Base-by-base conservation (phyloP, 2,113 vertebrate genomes). In the Marcusenius ussheri region DNA sequence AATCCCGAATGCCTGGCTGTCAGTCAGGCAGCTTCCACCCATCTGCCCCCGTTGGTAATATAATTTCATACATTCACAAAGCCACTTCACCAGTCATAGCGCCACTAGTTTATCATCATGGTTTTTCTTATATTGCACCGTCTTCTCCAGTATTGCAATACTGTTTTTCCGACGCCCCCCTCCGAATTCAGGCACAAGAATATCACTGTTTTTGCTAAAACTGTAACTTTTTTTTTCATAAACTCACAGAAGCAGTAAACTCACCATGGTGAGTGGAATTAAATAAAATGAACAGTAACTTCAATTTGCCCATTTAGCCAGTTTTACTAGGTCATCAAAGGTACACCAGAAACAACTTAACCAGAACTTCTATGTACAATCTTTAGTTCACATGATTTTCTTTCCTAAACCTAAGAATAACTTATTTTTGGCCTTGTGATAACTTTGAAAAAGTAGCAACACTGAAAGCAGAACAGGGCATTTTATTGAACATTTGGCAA, bases 401-500 rank as follows among this genome's bases (percentile, higher is more conserved):
- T 70, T 70, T 70, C 62, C 62, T 3, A 66, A 66, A 66, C 62
- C 62, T 27, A 31, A 70, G 27, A 70, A 27, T 27, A 66, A 27
- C 58, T n/a, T 62, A 66, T n/a, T 62, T 62, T n/a, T n/a, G 24
- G 27, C 24, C 58, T n/a, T n/a, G 24, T 27, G 24, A 66, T 66
- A n/a, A 66, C 7, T 10, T n/a, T n/a, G 9, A 11, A 70, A 31
- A 70, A 70, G 10, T 31, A 27, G 24, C 62, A 70, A 70, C n/a
- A 70, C 62, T 31, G 62, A 70, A 66, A 56, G 86, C 66, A 90
- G 42, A 80, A 80, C 74, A 88, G 19, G 17, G 15, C 21, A 3
- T 45, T 86, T 88, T 89, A 90, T 62, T 91, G 51, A 42, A 90
- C 88, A 92, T 91, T 88, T 90, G 89, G 74, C 86, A 88, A 86